Evolutionary conservation across 2,888 invertebrate species (phyloP).

Genomic region (Salpingus planirostris): DNA sequence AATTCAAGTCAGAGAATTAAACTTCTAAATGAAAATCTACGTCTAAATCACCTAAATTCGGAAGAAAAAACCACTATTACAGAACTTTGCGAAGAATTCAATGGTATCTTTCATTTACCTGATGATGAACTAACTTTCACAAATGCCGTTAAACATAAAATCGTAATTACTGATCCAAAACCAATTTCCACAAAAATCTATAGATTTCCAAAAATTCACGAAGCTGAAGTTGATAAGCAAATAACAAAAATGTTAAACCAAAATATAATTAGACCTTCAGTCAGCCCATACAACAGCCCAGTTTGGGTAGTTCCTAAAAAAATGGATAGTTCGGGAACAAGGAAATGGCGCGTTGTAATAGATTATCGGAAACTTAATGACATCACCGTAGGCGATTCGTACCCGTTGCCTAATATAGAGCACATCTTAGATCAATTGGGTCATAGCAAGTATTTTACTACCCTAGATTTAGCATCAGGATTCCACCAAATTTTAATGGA

Average conservation of each 20-base stretch:
- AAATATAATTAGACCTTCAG: not conserved
- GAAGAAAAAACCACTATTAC: conserved; percentile 16
- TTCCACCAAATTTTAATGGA: too few species aligned
- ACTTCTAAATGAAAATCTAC: too few species aligned
- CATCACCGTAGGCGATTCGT: not conserved
- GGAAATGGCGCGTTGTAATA: not conserved
- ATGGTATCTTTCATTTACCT: not conserved
- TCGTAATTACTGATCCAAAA: not conserved
- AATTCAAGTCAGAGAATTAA: too few species aligned
- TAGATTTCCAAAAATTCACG: not conserved
- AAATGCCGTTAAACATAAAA: not conserved
- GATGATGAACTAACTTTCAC: not conserved
- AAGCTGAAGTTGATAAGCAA: not conserved
- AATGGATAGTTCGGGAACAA: not conserved
- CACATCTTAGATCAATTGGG: not conserved
- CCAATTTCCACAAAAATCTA: not conserved
- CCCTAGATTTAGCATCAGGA: too few species aligned
- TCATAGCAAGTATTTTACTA: not conserved
- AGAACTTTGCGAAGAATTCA: conserved; percentile 9
- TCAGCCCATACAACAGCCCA: not conserved
- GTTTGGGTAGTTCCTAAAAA: conserved; percentile 1
- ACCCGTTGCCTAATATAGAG: not conserved
- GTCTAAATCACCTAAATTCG: conserved; percentile 17
- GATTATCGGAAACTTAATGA: not conserved
- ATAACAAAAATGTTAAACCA: not conserved